These are phyloP conservation scores for Euclidia mi DNA, from an alignment of 2,888 invertebrate species.

Conservation along the genomic window DNA sequence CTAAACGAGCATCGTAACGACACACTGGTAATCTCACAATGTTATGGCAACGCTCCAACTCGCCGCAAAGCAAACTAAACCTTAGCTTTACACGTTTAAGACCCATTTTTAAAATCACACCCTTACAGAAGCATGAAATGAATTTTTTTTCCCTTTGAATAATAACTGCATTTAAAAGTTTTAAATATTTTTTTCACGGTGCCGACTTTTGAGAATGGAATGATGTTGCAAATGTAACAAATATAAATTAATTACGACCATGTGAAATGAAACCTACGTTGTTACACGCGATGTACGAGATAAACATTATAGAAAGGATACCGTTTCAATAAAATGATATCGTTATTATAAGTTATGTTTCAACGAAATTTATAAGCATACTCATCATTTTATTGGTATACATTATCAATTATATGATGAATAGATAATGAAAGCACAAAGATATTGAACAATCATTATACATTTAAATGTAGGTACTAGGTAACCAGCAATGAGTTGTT, in stretches of 20 bases:
- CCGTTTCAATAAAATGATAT: no score
- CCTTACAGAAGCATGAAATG: slow-evolving; percentile 54
- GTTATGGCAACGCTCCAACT: slow-evolving; percentile 62
- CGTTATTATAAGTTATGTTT: no score
- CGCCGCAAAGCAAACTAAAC: slow-evolving; percentile 59
- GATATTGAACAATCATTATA: neutral
- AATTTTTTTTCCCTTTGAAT: slow-evolving; percentile 68
- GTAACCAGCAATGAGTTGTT: no score
- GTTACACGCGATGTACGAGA: slow-evolving; percentile 1
- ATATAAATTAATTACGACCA: slow-evolving; percentile 7
- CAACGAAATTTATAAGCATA: slow-evolving; percentile 9
- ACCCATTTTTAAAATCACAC: slow-evolving; percentile 37
- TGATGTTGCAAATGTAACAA: slow-evolving; percentile 27
- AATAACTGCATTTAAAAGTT: slow-evolving; percentile 61
- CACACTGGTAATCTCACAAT: slow-evolving; percentile 84
- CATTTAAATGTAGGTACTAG: neutral
- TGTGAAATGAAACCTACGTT: no score
- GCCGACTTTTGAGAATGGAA: slow-evolving; percentile 36
- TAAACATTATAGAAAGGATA: slow-evolving; percentile 12
- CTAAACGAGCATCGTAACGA: slow-evolving; percentile 89
- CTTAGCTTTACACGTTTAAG: slow-evolving; percentile 50
- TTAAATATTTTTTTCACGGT: slow-evolving; percentile 52
- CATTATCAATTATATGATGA: neutral
- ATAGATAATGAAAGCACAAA: neutral
- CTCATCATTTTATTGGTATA: no score